Evolutionary conservation across 2,113 vertebrate species (phyloP), one percentile per base, ranked within the genome.

Genomic region (Enhydra lutris): DNA sequence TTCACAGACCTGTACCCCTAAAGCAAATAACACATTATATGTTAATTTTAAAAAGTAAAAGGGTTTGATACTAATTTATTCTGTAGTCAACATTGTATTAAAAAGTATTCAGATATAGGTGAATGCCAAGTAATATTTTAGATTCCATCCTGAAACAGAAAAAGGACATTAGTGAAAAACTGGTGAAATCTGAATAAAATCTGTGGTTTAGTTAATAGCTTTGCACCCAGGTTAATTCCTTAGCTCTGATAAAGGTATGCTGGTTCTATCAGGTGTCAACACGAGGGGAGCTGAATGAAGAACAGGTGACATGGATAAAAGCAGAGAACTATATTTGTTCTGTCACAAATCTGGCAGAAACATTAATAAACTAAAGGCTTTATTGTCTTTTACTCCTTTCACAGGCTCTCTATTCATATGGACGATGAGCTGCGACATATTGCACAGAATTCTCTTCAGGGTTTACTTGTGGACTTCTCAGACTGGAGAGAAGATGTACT

Each of bases 401-500:
- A 1, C 97, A 99, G 99, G 96, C 99, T 99, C 5, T 99, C 99
- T 1, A 99, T 99, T 92, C 99, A 99, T 96, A 99, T 99, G 99
- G 99, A 99, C 69, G 99, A 99, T 97, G 99, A 99, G 94, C 99
- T 99, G 78, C 99, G 99, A n/a, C 99, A 99, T 42, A 99, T 99
- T 97, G 99, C 99, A 80, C 99, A 99, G 98, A 99, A 99, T 96
- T 99, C 99, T 96, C 99, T 99, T 94, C 99, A 99, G 98, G 99
- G 99, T 84, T 98, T 99, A 78, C 99, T 99, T 79, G 99, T 99
- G 79, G 99, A 99, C 98, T 99, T 99, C 98, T 99, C 99, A 2
- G 99, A 99, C 98, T 99, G 99, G 99, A 99, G 99, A 91, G 99
- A 99, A 98, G 99, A 99, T 10, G 99, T 99, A 2, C 99, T 99